Base-by-base conservation (phyloP, 2,113 vertebrate species). In the Amia ocellicauda region DNA sequence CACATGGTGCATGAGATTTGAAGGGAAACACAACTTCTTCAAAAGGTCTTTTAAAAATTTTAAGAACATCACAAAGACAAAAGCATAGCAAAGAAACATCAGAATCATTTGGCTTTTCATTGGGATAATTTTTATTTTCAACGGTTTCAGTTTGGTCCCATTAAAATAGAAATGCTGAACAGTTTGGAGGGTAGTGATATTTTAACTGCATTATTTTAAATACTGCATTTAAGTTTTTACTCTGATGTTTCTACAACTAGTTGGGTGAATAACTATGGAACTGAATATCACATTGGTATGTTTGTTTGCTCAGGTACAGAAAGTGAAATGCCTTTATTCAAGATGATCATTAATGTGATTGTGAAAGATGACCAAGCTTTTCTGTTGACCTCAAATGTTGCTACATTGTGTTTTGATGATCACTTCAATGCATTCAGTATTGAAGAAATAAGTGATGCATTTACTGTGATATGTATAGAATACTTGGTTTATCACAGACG, bases 321-420 rank as follows among this genome's bases (percentile, higher is more conserved):
- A n/a, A 4, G 71, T 73, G 47, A 71, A 36, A 75, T 71, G 63
- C 70, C 67, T 62, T 24, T 69, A 43, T 70, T 72, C 40, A 62
- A 67, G 2, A 57, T 58, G 54, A 74, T 74, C 26, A 17, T 47
- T 23, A 69, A 29, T 64, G 57, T 72, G 5, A 64, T 74, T 58
- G n/a, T 76, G 2, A 66, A 40, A 7, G 36, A 72, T 66, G 51
- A 64, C 3, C 19, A 68, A 7, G 49, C 52, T 2, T 67, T 67
- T 24, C 41, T 72, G 70, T 23, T 72, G 9, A 53, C 63, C 23
- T 53, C 28, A 54, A 65, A 66, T 42, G 60, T 73, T 54, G 58
- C 17, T 56, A 62, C 45, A 5, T 13, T 64, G 41, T 65, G 14
- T 71, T 66, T 72, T 58, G 40, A 61, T 67, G 70, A 75, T 59